Conservation (phyloP, 2,888 invertebrate species). For the Cosmia pyralina region DNA sequence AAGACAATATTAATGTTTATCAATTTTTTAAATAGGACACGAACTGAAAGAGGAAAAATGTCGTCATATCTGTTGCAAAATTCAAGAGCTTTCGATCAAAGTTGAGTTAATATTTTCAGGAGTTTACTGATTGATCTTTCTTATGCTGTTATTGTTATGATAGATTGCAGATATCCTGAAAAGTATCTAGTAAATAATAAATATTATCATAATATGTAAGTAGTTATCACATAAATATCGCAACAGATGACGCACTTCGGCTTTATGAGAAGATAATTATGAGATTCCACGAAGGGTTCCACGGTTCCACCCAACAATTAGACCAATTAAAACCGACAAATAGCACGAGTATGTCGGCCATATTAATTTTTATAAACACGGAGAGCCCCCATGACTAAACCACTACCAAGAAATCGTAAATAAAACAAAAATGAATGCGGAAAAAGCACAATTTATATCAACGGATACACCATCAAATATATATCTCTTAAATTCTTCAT, state of each 20-base stretch:
- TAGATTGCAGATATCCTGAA: neutral
- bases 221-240: slow-evolving; percentile 51
- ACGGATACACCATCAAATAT: slow-evolving; percentile 67
- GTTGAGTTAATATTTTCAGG: neutral
- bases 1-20: slow-evolving; percentile 37
- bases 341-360: slow-evolving; percentile 69
- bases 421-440: slow-evolving; percentile 59
- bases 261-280: slow-evolving; percentile 64
- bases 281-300: slow-evolving; percentile 80
- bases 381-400: slow-evolving; percentile 65
- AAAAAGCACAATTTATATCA: slow-evolving; percentile 68
- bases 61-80: slow-evolving; percentile 17
- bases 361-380: slow-evolving; percentile 69
- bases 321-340: slow-evolving; percentile 80
- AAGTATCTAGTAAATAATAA: neutral
- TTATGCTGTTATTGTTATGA: neutral
- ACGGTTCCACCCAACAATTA: slow-evolving; percentile 82
- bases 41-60: slow-evolving; percentile 6
- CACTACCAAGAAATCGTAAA: slow-evolving; percentile 66
- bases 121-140: neutral
- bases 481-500: slow-evolving; percentile 65
- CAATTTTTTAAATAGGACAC: slow-evolving; percentile 24
- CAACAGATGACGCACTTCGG: slow-evolving; percentile 67
- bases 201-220: slow-evolving; percentile 3
- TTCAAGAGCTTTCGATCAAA: neutral